phyloP scores from a whole-genome alignment of 1,140 invertebrate species.

The Papilio xuthus region DNA sequence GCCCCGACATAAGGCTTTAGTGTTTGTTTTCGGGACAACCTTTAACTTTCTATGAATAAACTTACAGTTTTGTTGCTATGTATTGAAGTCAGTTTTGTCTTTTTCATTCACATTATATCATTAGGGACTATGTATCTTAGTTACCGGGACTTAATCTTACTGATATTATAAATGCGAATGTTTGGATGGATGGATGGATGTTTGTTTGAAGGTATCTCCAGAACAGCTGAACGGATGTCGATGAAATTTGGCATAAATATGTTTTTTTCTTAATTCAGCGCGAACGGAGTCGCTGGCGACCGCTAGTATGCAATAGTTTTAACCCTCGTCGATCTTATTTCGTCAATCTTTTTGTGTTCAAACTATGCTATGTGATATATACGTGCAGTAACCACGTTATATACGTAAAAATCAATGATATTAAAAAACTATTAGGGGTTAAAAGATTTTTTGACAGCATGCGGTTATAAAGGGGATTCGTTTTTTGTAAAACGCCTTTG shows the following conservation, averaged over 20 bases:
- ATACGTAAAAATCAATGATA: background rate
- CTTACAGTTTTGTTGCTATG: conserved; percentile 15
- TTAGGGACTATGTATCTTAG: background rate
- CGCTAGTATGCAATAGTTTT: background rate
- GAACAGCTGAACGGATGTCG: too few relatives aligned
- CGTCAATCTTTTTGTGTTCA: background rate
- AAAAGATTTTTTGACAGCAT: conserved; percentile 35
- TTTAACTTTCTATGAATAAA: conserved; percentile 35
- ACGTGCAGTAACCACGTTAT: background rate
- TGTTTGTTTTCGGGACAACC: conserved; percentile 51
- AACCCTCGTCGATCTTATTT: background rate
- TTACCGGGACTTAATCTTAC: background rate
- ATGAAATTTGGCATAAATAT: too few relatives aligned
- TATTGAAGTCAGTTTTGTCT: background rate
- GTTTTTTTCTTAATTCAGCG: too few relatives aligned
- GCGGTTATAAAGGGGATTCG: conserved; percentile 34
- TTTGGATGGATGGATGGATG: too few relatives aligned
- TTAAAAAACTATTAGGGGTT: conserved; percentile 33
- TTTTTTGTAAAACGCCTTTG: conserved; percentile 37
- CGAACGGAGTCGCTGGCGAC: too few relatives aligned
- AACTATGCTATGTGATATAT: background rate
- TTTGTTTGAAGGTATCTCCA: too few relatives aligned
- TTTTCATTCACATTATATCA: background rate
- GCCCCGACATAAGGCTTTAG: conserved; percentile 58
- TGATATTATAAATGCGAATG: too few relatives aligned